A percentile compares a stretch with the other conserved stretches of the same genome.
These are phyloP conservation scores for Hemicordylus capensis DNA, from an alignment of 2,113 vertebrate genomes.

Conservation along the genomic window DNA sequence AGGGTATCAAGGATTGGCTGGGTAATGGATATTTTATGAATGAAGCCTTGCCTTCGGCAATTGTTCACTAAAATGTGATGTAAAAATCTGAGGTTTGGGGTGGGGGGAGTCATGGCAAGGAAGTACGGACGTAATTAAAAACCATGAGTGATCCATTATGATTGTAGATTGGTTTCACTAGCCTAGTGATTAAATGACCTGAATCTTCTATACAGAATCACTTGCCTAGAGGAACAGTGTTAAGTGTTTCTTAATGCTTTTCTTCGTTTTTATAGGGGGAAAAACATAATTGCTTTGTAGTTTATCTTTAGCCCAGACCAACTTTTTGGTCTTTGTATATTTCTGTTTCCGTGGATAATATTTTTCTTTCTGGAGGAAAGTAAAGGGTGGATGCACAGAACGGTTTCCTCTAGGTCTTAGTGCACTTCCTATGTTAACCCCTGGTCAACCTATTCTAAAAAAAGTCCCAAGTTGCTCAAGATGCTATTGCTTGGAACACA, in stretches of 20 bases:
- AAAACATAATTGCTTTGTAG: neutral
- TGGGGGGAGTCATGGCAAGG: neutral
- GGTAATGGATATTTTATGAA: constrained; percentile 50
- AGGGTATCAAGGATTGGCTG: constrained; percentile 1
- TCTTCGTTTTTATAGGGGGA: constrained; percentile 4
- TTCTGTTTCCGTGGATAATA: constrained; percentile 50
- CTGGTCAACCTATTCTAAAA: constrained; percentile 6
- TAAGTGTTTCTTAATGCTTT: constrained; percentile 20
- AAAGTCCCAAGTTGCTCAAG: neutral
- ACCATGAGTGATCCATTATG: neutral
- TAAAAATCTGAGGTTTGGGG: constrained; percentile 15
- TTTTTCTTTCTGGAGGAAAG: constrained; percentile 44
- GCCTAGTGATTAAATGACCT: constrained; percentile 9
- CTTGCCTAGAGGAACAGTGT: constrained; percentile 18
- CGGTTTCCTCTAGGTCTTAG: constrained; percentile 46
- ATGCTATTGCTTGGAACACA: constrained; percentile 16
- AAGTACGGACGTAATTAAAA: neutral
- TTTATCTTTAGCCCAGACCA: constrained; percentile 40
- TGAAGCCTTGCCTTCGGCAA: constrained; percentile 31
- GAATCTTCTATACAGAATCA: constrained; percentile 1
- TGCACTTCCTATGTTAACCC: constrained; percentile 13
- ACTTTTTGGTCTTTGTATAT: neutral
- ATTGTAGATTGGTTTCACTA: constrained; percentile 20
- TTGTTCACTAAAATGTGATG: constrained; percentile 32
- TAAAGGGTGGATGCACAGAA: constrained; percentile 48